Percentiles rank a stretch among this genome's conserved stretches.
Conservation (phyloP, 1,140 invertebrate genomes). For the Drosophila kikkawai region DNA sequence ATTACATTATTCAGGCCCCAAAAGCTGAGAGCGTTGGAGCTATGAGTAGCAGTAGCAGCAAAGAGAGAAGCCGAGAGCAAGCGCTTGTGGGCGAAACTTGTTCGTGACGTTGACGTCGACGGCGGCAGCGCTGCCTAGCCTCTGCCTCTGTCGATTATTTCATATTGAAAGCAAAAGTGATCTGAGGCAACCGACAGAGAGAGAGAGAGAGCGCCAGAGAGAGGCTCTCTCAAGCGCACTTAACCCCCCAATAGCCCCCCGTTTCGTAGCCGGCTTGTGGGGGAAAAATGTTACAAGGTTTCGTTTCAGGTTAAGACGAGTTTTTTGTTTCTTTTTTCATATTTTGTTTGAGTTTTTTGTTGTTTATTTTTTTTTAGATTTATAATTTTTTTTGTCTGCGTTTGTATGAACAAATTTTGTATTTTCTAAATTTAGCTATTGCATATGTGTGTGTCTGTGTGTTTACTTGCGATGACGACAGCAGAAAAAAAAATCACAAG, state of each 20-base stretch:
- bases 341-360: conserved; percentile 13
- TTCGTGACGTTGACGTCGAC: conserved; percentile 39
- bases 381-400: conserved; percentile 53
- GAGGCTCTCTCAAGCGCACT: conserved; percentile 49
- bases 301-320: conserved; percentile 84
- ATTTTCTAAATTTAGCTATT: conserved; percentile 78
- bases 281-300: conserved; percentile 84
- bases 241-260: conserved; percentile 20
- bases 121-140: conserved; percentile 15
- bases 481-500: conserved; percentile 16
- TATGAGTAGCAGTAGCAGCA: neutral
- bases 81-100: conserved; percentile 75
- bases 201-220: conserved; percentile 20
- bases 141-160: conserved; percentile 76
- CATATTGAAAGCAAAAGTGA: conserved; percentile 85
- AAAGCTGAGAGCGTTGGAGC: conserved; percentile 36
- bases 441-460: conserved; percentile 19
- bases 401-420: conserved; percentile 65
- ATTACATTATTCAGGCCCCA: conserved; percentile 84
- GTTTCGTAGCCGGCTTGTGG: conserved; percentile 64
- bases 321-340: conserved; percentile 63
- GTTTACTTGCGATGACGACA: conserved; percentile 59
- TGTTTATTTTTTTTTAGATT: conserved; percentile 31
- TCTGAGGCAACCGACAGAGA: conserved; percentile 48
- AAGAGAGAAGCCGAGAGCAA: conserved; percentile 1